Evolutionary conservation across 1,140 invertebrate genomes (phyloP).

Genomic region (Drosophila biarmipes): DNA sequence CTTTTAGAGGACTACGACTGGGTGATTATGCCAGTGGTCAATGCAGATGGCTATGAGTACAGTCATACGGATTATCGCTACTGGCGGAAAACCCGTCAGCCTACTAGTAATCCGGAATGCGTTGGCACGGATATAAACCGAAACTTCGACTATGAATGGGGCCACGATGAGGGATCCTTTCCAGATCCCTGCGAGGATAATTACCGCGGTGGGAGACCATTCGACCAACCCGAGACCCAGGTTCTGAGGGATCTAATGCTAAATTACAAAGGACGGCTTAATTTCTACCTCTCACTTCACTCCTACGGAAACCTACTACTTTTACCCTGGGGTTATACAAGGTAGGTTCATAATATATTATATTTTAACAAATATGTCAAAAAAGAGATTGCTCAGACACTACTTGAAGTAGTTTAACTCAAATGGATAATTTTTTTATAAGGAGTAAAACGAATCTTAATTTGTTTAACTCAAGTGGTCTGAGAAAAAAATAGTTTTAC

Average conservation of each 20-base stretch:
- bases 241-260: slow-evolving; percentile 84
- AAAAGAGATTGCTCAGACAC: too few species aligned
- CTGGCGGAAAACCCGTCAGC: slow-evolving; percentile 85
- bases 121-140: slow-evolving; percentile 88
- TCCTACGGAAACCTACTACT: slow-evolving; percentile 88
- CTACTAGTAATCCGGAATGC: slow-evolving; percentile 29
- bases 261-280: slow-evolving; percentile 85
- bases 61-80: slow-evolving; percentile 82
- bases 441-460: too few species aligned
- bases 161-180: slow-evolving; percentile 87
- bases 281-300: slow-evolving; percentile 89
- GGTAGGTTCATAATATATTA: slow-evolving; percentile 25
- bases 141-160: slow-evolving; percentile 89
- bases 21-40: slow-evolving; percentile 86
- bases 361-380: too few species aligned
- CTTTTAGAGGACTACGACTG: slow-evolving; percentile 86
- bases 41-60: slow-evolving; percentile 86
- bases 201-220: slow-evolving; percentile 88
- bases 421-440: too few species aligned
- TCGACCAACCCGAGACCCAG: slow-evolving; percentile 89
- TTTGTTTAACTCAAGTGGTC: too few species aligned
- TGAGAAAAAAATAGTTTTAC: background rate
- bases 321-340: slow-evolving; percentile 90
- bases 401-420: too few species aligned
- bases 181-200: slow-evolving; percentile 87